A percentile compares a stretch with the other conserved stretches of the same genome.
These are phyloP conservation scores for Bombus polaris DNA, from an alignment of 1,140 invertebrate genomes.

Conservation along the genomic window DNA sequence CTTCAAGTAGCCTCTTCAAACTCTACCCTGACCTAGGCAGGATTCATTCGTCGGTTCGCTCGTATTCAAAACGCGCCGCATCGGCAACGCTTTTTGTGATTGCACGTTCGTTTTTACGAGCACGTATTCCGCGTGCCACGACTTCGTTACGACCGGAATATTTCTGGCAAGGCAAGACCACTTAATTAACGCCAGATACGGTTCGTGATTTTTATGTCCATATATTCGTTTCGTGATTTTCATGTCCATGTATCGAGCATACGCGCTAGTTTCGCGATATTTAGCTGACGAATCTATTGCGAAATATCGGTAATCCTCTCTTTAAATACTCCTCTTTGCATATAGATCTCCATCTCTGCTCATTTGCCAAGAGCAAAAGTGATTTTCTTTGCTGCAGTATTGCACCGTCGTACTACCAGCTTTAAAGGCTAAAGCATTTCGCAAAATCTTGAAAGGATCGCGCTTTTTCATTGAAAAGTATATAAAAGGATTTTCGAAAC, in stretches of 20 bases:
- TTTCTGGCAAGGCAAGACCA: neutral
- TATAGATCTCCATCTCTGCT: neutral
- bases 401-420: neutral
- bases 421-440: neutral
- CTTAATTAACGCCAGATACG: slow-evolving; percentile 13
- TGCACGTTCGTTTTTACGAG: neutral
- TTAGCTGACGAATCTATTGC: neutral
- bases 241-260: neutral
- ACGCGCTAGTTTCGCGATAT: neutral
- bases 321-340: neutral
- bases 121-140: neutral
- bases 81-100: slow-evolving; percentile 5
- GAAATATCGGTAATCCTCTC: neutral
- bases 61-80: slow-evolving; percentile 32
- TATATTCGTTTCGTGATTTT: neutral
- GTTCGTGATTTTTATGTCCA: no score
- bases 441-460: neutral
- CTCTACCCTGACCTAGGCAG: slow-evolving; percentile 37
- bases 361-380: neutral
- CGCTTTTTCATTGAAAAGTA: neutral
- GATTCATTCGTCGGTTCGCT: neutral
- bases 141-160: neutral
- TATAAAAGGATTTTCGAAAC: neutral
- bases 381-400: neutral
- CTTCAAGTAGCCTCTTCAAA: slow-evolving; percentile 37